A percentile compares a stretch with the other conserved stretches of the same genome.
phyloP scores from a whole-genome alignment of 2,113 vertebrate genomes.

The Malurus melanocephalus region DNA sequence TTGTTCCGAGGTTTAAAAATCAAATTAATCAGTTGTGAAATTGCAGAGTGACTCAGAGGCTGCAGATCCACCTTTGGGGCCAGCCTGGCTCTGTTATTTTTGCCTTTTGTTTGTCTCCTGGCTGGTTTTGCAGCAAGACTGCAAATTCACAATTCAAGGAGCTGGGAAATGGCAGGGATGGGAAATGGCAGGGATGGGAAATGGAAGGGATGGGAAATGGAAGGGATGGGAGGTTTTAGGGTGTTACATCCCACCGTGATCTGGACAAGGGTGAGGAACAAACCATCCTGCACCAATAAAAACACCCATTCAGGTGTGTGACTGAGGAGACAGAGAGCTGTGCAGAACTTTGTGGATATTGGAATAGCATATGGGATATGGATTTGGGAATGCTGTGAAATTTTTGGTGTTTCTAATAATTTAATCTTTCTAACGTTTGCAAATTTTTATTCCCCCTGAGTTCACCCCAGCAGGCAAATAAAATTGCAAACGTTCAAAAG shows the following conservation, averaged over 20 bases:
- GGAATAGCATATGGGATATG: too few species aligned
- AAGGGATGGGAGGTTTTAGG: too few species aligned
- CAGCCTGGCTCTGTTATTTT: conserved; percentile 13
- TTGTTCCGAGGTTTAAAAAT: conserved; percentile 36
- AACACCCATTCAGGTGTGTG: not conserved
- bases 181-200: not conserved
- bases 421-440: too few species aligned
- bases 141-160: not conserved
- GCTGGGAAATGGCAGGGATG: conserved; percentile 12
- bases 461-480: too few species aligned
- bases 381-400: too few species aligned
- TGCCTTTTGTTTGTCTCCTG: conserved; percentile 12
- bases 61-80: conserved; percentile 18
- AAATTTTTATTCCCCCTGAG: too few species aligned
- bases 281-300: not conserved
- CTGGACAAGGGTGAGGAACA: not conserved
- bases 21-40: conserved; percentile 51
- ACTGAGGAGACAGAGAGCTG: not conserved
- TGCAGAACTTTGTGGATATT: not conserved
- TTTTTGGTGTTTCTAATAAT: too few species aligned
- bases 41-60: conserved; percentile 24
- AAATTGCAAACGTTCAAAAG: not conserved
- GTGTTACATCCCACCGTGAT: not conserved
- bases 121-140: conserved; percentile 31
- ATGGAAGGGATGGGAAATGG: not conserved